Base-by-base conservation (phyloP, 2,113 vertebrate genomes). In the Kryptolebias marmoratus region DNA sequence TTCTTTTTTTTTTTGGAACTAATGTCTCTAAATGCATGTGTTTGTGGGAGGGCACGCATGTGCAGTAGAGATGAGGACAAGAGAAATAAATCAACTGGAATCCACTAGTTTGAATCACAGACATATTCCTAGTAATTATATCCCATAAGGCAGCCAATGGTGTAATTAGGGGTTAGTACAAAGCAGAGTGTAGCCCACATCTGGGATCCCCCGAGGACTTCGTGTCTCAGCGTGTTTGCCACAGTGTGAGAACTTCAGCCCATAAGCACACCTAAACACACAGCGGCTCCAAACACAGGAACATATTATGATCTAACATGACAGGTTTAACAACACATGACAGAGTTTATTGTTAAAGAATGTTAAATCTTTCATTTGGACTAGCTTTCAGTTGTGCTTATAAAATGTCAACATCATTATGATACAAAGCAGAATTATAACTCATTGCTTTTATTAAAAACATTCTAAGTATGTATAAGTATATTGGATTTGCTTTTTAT, bases 161-260 rank as follows among this genome's bases (percentile, higher is more conserved):
- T 68, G 76, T 93, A 93, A 94, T 94, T 94, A 93, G 66, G 79
- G 87, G 91, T 91, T 92, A 84, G 88, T 79, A 75, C 64, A 70
- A 64, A 85, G 84, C 77, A 71, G 67, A 92, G 80, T 79, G 64
- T 84, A 86, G 85, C 87, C 91, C 90, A 91, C 90, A 92, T 92
- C 90, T 93, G 90, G 84, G 83, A 86, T 92, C 85, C 91, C 83
- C 82, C 30, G 11, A 89, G 91, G 91, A 86, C 75, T 85, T 79
- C 74, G 10, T 65, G 90, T 88, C 91, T 89, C 83, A 77, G 85
- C 90, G 84, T 82, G 91, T 80, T 86, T 83, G 62, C 77, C 61
- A 75, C 75, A 92, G 85, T 93, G 93, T 94, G 93, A 93, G 92
- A 94, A 94, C 82, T 73, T 89, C 76, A 68, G 66, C 73, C 67